Conservation (phyloP, 2,888 invertebrate genomes). For the Agrochola lychnidis region DNA sequence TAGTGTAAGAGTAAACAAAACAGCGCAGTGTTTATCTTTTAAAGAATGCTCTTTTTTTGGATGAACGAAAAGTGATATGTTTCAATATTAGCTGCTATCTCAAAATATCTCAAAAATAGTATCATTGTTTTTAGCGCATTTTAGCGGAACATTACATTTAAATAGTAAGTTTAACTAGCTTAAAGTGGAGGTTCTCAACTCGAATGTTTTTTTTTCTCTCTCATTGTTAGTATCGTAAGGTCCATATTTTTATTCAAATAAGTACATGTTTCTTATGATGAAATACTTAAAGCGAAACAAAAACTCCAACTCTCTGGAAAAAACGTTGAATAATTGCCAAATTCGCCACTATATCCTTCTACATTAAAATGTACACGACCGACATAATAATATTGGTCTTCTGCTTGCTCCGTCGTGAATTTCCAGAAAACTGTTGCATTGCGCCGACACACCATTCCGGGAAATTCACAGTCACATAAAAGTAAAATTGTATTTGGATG, state of each 20-base stretch:
- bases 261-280: background rate
- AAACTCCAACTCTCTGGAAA: conserved; percentile 31
- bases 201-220: background rate
- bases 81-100: conserved; percentile 7
- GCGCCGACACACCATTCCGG: conserved; percentile 40
- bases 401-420: conserved; percentile 20
- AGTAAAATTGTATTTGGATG: conserved; percentile 28
- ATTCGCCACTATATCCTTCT: conserved; percentile 9
- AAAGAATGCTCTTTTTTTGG: background rate
- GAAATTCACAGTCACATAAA: conserved; percentile 54
- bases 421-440: conserved; percentile 54
- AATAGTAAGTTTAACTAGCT: background rate
- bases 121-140: background rate
- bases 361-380: conserved; percentile 30
- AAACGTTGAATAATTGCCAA: conserved; percentile 3
- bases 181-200: background rate
- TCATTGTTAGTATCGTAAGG: background rate
- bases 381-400: conserved; percentile 38
- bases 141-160: background rate
- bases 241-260: background rate
- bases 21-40: conserved; percentile 1
- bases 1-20: conserved; percentile 41
- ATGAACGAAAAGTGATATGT: background rate
- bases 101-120: conserved; percentile 5
- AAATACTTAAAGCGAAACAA: conserved; percentile 17